Conservation (phyloP, 2,888 invertebrate genomes). For the Polymixis lichenea region DNA sequence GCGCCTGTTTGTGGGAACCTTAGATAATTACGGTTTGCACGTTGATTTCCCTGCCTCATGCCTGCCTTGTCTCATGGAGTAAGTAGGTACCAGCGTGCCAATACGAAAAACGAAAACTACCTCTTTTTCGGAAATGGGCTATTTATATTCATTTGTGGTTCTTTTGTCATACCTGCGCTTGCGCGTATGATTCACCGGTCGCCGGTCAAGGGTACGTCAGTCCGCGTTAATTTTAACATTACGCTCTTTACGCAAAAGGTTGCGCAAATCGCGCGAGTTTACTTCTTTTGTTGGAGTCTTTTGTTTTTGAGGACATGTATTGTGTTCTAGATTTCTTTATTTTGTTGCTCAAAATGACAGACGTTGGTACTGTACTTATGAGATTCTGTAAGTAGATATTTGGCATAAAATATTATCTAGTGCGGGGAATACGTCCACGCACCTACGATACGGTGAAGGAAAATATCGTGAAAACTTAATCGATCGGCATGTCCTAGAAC, state of each 20-base stretch:
- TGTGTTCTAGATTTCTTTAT: conserved; percentile 59
- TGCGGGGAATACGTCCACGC: too few relatives aligned
- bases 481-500: too few relatives aligned
- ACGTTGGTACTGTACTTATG: background rate
- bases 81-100: too few relatives aligned
- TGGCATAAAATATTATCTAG: too few relatives aligned
- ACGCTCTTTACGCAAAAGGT: conserved; percentile 60
- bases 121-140: too few relatives aligned
- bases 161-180: conserved; percentile 19
- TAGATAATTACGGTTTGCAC: too few relatives aligned
- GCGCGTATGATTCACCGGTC: conserved; percentile 71
- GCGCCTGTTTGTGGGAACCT: too few relatives aligned
- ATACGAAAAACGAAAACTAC: too few relatives aligned
- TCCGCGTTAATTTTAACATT: conserved; percentile 65
- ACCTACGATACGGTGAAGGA: too few relatives aligned
- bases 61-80: too few relatives aligned
- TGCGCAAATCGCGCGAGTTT: conserved; percentile 59
- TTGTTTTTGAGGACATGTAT: conserved; percentile 56
- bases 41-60: too few relatives aligned
- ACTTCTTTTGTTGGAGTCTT: conserved; percentile 61
- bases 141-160: background rate
- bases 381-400: background rate
- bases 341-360: conserved; percentile 20
- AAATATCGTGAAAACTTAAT: too few relatives aligned
- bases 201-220: conserved; percentile 75